These are phyloP conservation scores for Phallusia fumigata DNA, from an alignment of 23 tunicate species.

Conservation along the genomic window DNA sequence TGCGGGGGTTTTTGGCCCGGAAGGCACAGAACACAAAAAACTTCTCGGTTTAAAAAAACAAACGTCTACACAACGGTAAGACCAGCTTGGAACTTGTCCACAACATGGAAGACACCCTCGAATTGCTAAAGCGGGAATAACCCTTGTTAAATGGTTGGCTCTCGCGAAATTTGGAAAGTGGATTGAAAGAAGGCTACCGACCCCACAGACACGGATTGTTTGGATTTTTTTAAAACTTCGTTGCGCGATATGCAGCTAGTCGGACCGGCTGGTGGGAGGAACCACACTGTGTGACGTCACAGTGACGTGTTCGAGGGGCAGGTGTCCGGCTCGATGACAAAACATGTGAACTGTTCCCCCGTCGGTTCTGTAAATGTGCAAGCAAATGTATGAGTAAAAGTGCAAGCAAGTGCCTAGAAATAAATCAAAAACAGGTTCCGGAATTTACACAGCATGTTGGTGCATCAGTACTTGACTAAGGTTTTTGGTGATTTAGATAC, in stretches of 20 bases:
- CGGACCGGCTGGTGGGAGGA: not conserved
- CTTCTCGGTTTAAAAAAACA: too few relatives aligned
- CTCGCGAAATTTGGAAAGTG: not conserved
- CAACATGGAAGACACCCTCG: too few relatives aligned
- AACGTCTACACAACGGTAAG: too few relatives aligned
- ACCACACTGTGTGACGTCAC: not conserved
- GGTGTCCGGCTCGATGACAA: constrained; percentile 8
- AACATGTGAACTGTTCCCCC: constrained; percentile 10
- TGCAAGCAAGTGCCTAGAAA: too few relatives aligned
- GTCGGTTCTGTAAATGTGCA: not conserved
- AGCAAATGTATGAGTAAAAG: not conserved
- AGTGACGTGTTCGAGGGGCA: constrained; percentile 13
- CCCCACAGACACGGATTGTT: constrained; percentile 11
- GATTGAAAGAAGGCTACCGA: constrained; percentile 1
- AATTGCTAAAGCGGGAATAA: too few relatives aligned
- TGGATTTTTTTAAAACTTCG: not conserved
- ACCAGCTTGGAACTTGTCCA: too few relatives aligned
- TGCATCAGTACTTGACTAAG: too few relatives aligned
- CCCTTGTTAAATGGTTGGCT: not conserved
- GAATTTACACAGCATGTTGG: too few relatives aligned
- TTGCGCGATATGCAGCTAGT: not conserved
- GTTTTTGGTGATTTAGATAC: too few relatives aligned
- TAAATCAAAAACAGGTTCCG: too few relatives aligned
- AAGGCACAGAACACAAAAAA: too few relatives aligned
- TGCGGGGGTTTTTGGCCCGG: too few relatives aligned